Percentiles rank a stretch among this genome's conserved stretches.
phyloP scores from a whole-genome alignment of 2,888 invertebrate species.

The Mesopsocus fuscifrons region DNA sequence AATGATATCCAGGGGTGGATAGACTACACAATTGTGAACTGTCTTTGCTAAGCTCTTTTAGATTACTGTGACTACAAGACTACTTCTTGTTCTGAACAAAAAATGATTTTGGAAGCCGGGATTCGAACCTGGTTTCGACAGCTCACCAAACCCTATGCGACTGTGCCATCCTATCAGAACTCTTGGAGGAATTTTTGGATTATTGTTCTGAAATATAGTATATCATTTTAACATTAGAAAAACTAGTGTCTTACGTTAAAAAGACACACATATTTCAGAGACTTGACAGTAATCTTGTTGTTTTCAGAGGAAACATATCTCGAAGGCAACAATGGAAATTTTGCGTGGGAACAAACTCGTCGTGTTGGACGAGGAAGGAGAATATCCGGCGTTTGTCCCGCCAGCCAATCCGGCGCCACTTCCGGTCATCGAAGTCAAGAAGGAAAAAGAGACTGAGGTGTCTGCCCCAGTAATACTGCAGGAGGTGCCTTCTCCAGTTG shows the following conservation, averaged over 20 bases:
- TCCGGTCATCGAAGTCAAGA: slow-evolving; percentile 8
- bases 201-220: too few species aligned
- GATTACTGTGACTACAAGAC: too few species aligned
- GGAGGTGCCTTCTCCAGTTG: too few species aligned
- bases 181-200: not conserved
- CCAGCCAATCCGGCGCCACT: not conserved
- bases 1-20: too few species aligned
- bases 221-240: too few species aligned
- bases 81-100: too few species aligned
- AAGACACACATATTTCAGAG: slow-evolving; percentile 34
- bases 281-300: slow-evolving; percentile 5
- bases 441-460: slow-evolving; percentile 12
- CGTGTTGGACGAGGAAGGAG: slow-evolving; percentile 12
- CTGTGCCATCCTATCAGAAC: not conserved
- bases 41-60: too few species aligned
- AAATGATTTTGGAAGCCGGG: too few species aligned
- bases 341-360: slow-evolving; percentile 19
- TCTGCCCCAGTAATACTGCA: too few species aligned
- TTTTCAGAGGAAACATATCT: slow-evolving; percentile 33
- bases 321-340: slow-evolving; percentile 25
- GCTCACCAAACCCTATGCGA: too few species aligned
- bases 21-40: too few species aligned
- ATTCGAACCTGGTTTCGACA: too few species aligned
- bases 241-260: slow-evolving; percentile 42
- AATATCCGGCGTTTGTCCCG: not conserved